Percentiles rank a stretch among this genome's conserved stretches.
phyloP scores from a whole-genome alignment of 2,113 vertebrate genomes.

The Xiphophorus hellerii region DNA sequence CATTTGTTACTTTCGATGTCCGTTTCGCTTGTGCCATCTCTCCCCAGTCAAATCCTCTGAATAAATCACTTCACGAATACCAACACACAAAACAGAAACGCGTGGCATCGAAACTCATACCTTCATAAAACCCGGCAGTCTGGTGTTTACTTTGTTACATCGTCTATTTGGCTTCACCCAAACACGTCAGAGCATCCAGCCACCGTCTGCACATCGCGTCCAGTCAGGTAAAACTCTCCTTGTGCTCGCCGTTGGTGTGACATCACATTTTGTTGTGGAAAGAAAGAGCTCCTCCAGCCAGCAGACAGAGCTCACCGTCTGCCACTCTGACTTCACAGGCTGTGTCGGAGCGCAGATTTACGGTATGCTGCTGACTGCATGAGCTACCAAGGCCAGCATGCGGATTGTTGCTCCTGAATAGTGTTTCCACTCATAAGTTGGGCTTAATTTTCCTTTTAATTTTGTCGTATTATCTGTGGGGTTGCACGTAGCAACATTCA shows the following conservation, averaged over 20 bases:
- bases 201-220: constrained; percentile 29
- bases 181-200: constrained; percentile 37
- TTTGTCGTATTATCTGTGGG: background rate
- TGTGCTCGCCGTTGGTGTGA: constrained; percentile 30
- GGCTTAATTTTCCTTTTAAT: constrained; percentile 4
- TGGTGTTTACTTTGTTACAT: constrained; percentile 57
- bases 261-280: constrained; percentile 64
- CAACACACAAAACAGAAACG: background rate
- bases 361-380: constrained; percentile 49
- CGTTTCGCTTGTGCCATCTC: background rate
- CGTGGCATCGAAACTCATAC: background rate
- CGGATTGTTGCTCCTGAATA: constrained; percentile 33
- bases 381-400: constrained; percentile 53
- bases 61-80: background rate
- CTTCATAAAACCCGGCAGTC: constrained; percentile 10
- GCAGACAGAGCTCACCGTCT: constrained; percentile 60
- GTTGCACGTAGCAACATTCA: background rate
- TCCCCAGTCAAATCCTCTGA: background rate
- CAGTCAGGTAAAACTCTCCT: constrained; percentile 31
- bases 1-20: background rate
- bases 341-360: constrained; percentile 46
- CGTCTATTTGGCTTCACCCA: constrained; percentile 59
- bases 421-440: constrained; percentile 12
- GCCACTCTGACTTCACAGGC: constrained; percentile 61
- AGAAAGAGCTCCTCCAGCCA: constrained; percentile 25